These are phyloP conservation scores for Linnaemya tessellans DNA, from an alignment of 2,888 invertebrate genomes.

Conservation along the genomic window DNA sequence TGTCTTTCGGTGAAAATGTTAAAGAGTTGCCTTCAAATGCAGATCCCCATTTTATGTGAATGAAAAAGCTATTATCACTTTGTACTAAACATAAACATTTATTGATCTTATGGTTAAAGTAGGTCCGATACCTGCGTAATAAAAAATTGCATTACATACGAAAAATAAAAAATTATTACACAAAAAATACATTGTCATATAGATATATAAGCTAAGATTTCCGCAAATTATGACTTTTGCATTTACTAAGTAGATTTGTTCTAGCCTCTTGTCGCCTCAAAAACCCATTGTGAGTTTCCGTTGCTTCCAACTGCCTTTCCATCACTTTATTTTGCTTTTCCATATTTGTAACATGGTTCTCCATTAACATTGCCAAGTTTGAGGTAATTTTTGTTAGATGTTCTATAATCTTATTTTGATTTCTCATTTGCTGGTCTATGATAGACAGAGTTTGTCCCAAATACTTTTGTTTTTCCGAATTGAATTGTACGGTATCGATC, in stretches of 20 bases:
- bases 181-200: not conserved
- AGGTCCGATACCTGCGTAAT: not conserved
- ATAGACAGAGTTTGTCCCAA: conserved; percentile 40
- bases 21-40: not conserved
- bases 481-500: not conserved
- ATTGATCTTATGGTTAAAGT: conserved; percentile 17
- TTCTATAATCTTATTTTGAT: conserved; percentile 63
- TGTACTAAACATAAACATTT: conserved; percentile 37
- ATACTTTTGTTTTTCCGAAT: conserved; percentile 28
- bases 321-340: conserved; percentile 49
- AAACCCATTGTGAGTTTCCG: conserved; percentile 20
- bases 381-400: conserved; percentile 59
- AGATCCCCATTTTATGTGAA: not conserved
- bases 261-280: conserved; percentile 45
- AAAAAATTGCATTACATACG: conserved; percentile 26
- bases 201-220: conserved; percentile 35
- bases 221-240: conserved; percentile 4
- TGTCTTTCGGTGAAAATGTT: not conserved
- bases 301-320: conserved; percentile 43
- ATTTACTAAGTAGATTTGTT: conserved; percentile 26
- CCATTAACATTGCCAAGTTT: conserved; percentile 47
- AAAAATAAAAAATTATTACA: not conserved
- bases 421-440: conserved; percentile 54
- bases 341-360: conserved; percentile 49
- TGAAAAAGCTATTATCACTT: not conserved